Percentiles rank a stretch among this genome's conserved stretches.
phyloP scores from a whole-genome alignment of 2,797 vertebrate genomes.

The Macroramphosus scolopax region DNA sequence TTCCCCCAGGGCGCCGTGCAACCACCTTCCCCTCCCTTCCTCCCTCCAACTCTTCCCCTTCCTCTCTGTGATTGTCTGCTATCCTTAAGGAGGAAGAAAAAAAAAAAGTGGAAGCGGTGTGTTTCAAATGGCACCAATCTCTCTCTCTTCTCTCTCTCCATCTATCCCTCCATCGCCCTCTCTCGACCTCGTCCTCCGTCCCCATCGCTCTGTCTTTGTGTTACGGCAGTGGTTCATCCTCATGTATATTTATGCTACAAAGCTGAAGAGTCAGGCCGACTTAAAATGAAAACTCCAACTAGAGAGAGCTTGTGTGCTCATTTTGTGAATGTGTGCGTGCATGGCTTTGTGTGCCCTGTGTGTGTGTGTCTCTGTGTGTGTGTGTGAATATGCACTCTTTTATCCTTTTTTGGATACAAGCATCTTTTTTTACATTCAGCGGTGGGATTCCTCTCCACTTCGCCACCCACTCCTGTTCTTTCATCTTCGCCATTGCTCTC shows the following conservation, averaged over 20 bases:
- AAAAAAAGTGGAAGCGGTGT: conserved; percentile 18
- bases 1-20: conserved; percentile 25
- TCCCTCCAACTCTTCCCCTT: conserved; percentile 13
- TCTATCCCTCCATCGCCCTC: conserved; percentile 25
- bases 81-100: conserved; percentile 30
- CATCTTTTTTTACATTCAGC: conserved; percentile 60
- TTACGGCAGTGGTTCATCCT: conserved; percentile 67
- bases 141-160: conserved; percentile 23
- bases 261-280: conserved; percentile 68
- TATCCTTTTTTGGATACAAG: conserved; percentile 54
- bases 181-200: conserved; percentile 34
- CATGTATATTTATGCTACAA: conserved; percentile 77
- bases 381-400: conserved; percentile 39
- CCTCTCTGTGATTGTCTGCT: conserved; percentile 26
- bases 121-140: conserved; percentile 47
- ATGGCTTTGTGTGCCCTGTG: background rate
- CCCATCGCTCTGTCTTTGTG: conserved; percentile 55
- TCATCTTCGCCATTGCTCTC: conserved; percentile 24
- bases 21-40: conserved; percentile 1
- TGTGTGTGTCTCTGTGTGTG: conserved; percentile 9
- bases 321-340: conserved; percentile 37
- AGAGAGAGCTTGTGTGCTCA: conserved; percentile 48
- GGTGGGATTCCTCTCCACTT: conserved; percentile 54
- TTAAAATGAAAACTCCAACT: conserved; percentile 70
- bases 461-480: conserved; percentile 43